Conservation (phyloP, 2,113 vertebrate genomes). For the Spea multiplicata region DNA sequence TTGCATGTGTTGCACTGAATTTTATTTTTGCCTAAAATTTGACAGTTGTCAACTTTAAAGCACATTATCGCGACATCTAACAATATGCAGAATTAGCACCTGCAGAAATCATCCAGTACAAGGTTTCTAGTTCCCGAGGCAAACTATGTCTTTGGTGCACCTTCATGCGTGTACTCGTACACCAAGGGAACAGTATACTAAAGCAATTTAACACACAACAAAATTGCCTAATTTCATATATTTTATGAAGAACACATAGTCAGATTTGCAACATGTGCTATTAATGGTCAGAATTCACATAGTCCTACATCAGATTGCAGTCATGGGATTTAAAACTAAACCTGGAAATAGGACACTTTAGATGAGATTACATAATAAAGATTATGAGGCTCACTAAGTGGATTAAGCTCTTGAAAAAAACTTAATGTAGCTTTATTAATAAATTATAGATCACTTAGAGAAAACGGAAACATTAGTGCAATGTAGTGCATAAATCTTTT, state of each 20-base stretch:
- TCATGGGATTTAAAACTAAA: background rate
- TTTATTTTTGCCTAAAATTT: too few species aligned
- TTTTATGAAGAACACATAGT: background rate
- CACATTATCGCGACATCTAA: too few species aligned
- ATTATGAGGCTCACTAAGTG: slow-evolving; percentile 11
- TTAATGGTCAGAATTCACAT: background rate
- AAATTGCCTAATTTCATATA: background rate
- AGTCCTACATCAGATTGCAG: background rate
- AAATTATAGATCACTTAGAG: slow-evolving; percentile 34
- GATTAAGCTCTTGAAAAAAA: slow-evolving; percentile 20
- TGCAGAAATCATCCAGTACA: too few species aligned
- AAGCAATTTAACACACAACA: background rate
- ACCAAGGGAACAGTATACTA: background rate
- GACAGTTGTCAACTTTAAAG: too few species aligned
- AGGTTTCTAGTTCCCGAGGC: too few species aligned
- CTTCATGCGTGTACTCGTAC: background rate
- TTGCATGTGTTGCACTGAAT: too few species aligned
- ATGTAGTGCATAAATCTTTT: background rate
- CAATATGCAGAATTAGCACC: too few species aligned
- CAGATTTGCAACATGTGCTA: background rate
- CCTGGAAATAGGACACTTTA: slow-evolving; percentile 11
- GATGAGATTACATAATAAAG: slow-evolving; percentile 19
- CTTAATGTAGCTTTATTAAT: slow-evolving; percentile 32
- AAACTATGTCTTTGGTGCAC: too few species aligned
- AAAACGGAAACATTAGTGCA: slow-evolving; percentile 7